phyloP scores from a whole-genome alignment of 2,797 vertebrate genomes.

The Gallirallus australis region DNA sequence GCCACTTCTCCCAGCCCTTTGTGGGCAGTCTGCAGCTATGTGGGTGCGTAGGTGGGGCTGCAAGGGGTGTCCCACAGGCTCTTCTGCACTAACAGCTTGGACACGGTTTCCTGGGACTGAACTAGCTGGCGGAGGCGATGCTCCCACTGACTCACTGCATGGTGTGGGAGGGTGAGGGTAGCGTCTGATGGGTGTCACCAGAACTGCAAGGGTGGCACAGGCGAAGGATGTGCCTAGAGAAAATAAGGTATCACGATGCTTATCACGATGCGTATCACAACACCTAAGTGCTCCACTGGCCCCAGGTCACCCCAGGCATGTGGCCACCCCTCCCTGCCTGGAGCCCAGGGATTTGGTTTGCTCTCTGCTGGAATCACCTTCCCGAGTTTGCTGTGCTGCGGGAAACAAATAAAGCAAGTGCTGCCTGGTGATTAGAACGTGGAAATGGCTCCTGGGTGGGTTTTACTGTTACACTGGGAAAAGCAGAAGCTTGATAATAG shows the following conservation, averaged over 20 bases:
- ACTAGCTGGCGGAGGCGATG: background rate
- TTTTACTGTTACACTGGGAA: background rate
- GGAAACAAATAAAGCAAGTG: background rate
- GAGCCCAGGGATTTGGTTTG: rapidly evolving
- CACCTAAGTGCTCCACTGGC: background rate
- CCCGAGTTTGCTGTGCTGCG: background rate
- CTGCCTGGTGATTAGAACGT: background rate
- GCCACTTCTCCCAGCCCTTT: background rate
- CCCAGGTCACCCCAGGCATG: background rate
- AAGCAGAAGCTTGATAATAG: background rate
- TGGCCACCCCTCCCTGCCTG: background rate
- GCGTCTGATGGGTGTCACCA: background rate
- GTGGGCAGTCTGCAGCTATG: background rate
- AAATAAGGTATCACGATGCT: background rate
- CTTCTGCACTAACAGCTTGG: rapidly evolving
- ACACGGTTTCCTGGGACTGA: background rate
- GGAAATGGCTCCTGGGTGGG: background rate
- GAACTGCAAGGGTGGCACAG: background rate
- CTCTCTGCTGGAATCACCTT: rapidly evolving
- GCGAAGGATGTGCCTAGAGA: rapidly evolving
- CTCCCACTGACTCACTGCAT: rapidly evolving
- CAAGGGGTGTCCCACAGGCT: rapidly evolving
- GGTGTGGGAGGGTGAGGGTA: background rate
- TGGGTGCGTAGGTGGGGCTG: too few species aligned
- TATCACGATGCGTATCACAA: background rate